phyloP scores from a whole-genome alignment of 2,797 vertebrate species.

The Acanthornis magna region DNA sequence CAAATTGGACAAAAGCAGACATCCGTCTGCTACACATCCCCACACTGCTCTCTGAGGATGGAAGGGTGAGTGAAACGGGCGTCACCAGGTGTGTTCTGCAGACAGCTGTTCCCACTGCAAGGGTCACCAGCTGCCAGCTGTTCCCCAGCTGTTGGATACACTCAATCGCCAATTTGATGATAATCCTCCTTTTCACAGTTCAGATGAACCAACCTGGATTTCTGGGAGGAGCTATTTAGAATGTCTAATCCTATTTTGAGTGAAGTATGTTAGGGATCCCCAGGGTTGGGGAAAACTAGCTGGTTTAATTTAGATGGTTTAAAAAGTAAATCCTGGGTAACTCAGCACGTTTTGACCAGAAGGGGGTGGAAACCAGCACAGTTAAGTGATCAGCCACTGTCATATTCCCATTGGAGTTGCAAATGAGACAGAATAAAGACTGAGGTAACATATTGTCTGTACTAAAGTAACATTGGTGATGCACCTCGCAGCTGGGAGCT shows the following conservation, averaged over 20 bases:
- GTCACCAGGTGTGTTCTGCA: neutral
- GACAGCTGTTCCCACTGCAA: neutral
- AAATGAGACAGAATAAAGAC: neutral
- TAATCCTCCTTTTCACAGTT: neutral
- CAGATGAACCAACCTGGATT: neutral
- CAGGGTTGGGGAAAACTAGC: neutral
- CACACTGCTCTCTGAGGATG: fast-evolving
- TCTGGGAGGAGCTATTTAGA: neutral
- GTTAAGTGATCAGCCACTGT: neutral
- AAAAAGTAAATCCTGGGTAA: neutral
- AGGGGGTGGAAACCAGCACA: neutral
- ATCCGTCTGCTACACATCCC: too few relatives aligned
- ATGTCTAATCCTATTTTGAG: neutral
- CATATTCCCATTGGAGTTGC: neutral
- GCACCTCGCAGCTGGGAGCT: neutral
- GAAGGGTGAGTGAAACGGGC: neutral
- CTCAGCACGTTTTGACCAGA: neutral
- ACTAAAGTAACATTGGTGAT: neutral
- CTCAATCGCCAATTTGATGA: neutral
- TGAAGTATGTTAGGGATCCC: neutral
- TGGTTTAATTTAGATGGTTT: neutral
- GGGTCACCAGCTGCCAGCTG: neutral
- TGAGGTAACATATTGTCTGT: neutral
- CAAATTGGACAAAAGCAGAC: too few relatives aligned
- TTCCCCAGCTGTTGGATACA: neutral